Evolutionary conservation across 2,797 vertebrate genomes (phyloP), one percentile per base, ranked within the genome.

Genomic region (Crocodylus rhombifer): DNA sequence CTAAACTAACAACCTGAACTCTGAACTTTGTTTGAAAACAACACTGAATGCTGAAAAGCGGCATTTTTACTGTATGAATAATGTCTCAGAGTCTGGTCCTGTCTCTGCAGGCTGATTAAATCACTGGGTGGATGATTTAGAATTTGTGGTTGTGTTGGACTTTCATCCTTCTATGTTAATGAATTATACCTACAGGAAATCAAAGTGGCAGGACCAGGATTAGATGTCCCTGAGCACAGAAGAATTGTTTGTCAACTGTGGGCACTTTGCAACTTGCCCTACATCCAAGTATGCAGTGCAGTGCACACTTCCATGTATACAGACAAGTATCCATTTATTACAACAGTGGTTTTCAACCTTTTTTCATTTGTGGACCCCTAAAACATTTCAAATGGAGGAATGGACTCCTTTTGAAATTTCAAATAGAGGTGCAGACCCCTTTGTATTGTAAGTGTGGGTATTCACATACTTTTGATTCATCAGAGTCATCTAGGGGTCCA

Each of bases 1-100:
- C 91, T 92, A 93, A 95, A 91, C 69, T 77, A 87, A 80, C 84
- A 88, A 20, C 73, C 91, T 13, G 17, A 95, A 83, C n/a, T 92
- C 56, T 88, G 88, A 92, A 74, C 86, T 89, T 30, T 33, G 81
- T 63, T 64, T 84, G 87, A 91, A 95, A 92, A 87, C 84, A 76
- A 18, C 8, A 88, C 80, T 0, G 11, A 90, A 28, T 9, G 55
- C 57, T 75, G 89, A 90, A 93, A 91, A 90, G 28, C 76, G 82
- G 3, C 16, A 51, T 14, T 71, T 71, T 21, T 73, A 51, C 69
- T 0, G 4, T 84, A 76, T 86, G 65, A 82, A 90, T 69, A 78
- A 76, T 13, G 67, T 28, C 42, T 84, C 82, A 73, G 88, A 71
- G 69, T 74, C 77, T 84, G 60, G 36, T 25, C 23, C 36, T 0